phyloP scores from a whole-genome alignment of 2,113 vertebrate species.

The Lutjanus erythropterus region DNA sequence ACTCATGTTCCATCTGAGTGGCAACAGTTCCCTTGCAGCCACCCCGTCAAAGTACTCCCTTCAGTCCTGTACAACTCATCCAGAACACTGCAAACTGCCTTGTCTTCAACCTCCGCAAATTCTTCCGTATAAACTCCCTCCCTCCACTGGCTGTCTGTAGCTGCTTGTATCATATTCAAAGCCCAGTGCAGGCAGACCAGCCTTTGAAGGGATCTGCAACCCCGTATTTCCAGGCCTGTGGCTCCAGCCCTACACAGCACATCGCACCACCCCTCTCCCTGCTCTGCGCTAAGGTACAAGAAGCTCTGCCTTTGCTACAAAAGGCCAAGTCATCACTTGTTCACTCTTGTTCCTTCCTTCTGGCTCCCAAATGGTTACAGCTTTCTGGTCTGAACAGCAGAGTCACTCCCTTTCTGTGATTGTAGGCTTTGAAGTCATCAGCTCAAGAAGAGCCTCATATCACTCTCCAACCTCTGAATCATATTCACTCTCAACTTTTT shows the following conservation, averaged over 20 bases:
- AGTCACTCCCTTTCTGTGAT: slow-evolving; percentile 42
- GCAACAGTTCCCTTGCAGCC: slow-evolving; percentile 1
- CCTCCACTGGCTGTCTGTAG: slow-evolving; percentile 5
- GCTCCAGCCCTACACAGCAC: slow-evolving; percentile 15
- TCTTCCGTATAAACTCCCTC: slow-evolving; percentile 4
- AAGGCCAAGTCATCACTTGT: slow-evolving; percentile 52
- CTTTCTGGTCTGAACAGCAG: slow-evolving; percentile 5
- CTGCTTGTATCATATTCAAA: slow-evolving; percentile 52
- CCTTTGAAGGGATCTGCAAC: slow-evolving; percentile 37
- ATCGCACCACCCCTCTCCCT: background rate
- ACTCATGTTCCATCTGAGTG: slow-evolving; percentile 17
- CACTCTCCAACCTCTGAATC: slow-evolving; percentile 11
- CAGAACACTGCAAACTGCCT: slow-evolving; percentile 24
- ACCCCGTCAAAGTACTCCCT: slow-evolving; percentile 4
- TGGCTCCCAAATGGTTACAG: background rate
- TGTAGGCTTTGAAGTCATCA: slow-evolving; percentile 1
- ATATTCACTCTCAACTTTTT: background rate
- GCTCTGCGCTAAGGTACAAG: background rate
- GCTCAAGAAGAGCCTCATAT: slow-evolving; percentile 12
- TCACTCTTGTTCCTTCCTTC: slow-evolving; percentile 36
- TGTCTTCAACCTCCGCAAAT: slow-evolving; percentile 40
- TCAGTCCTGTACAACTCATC: slow-evolving; percentile 21
- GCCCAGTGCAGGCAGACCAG: slow-evolving; percentile 11
- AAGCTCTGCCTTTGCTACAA: slow-evolving; percentile 13
- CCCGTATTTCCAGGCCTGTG: slow-evolving; percentile 23